phyloP scores from a whole-genome alignment of 2,797 vertebrate species.

The Halcyon smyrnensis region DNA sequence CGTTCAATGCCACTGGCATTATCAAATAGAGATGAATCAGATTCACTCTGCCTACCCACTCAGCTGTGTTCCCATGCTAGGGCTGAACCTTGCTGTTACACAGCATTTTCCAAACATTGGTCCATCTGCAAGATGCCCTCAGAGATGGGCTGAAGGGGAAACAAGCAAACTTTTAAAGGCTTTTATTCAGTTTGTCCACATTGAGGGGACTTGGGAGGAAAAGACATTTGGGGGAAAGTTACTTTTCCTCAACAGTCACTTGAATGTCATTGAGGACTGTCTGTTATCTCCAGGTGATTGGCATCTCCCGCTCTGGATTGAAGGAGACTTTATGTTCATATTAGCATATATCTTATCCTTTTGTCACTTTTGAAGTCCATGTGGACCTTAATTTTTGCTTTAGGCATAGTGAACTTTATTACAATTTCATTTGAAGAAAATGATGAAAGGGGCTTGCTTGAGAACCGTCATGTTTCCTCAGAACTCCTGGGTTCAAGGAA shows the following conservation, averaged over 20 bases:
- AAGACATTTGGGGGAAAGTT: not conserved
- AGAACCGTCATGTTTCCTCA: not conserved
- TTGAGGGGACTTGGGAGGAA: not conserved
- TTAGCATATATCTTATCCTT: slow-evolving; percentile 16
- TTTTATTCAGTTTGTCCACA: not conserved
- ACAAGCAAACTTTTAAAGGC: not conserved
- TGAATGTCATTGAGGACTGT: not conserved
- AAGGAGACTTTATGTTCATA: not conserved
- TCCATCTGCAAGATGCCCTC: not conserved
- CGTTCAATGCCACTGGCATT: not conserved
- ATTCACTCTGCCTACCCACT: not conserved
- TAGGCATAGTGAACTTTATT: not conserved
- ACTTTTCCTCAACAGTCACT: not conserved
- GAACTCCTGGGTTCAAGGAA: not conserved
- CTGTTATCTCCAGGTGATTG: slow-evolving; percentile 31
- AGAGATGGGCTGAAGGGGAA: not conserved
- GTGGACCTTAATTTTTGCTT: not conserved
- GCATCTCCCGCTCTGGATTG: not conserved
- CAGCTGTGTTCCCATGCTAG: not conserved
- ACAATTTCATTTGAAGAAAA: slow-evolving; percentile 27
- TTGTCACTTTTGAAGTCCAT: slow-evolving; percentile 34
- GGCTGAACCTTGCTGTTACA: not conserved
- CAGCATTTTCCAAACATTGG: not conserved
- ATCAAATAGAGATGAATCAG: not conserved
- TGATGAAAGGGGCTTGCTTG: not conserved